phyloP scores from a whole-genome alignment of 2,797 vertebrate genomes.

The Spheniscus humboldti region DNA sequence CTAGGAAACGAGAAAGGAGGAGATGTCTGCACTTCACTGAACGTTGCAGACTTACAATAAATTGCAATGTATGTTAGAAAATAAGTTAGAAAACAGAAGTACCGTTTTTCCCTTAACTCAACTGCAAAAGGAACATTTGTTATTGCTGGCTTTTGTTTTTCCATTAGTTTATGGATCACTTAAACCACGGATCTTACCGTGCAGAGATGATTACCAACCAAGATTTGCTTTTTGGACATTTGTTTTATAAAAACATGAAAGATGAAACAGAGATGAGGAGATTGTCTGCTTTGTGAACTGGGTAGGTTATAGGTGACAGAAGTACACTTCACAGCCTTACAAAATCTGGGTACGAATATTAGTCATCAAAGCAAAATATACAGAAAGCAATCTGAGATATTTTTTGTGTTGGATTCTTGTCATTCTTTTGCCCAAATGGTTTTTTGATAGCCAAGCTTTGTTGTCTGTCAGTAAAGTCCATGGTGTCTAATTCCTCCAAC shows the following conservation, averaged over 20 bases:
- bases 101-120: background rate
- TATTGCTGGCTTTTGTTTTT: background rate
- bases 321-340: background rate
- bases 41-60: background rate
- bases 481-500: conserved; percentile 14
- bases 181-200: background rate
- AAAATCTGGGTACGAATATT: background rate
- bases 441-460: background rate
- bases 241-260: background rate
- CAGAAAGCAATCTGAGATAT: background rate
- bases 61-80: background rate
- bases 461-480: conserved; percentile 11
- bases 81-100: background rate
- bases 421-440: background rate
- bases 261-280: background rate
- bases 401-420: background rate
- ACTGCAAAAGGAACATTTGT: background rate
- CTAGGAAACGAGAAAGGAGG: background rate
- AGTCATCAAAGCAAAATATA: background rate
- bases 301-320: background rate
- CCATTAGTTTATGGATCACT: background rate
- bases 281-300: background rate
- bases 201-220: background rate
- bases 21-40: background rate
- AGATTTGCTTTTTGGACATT: background rate